A percentile compares a stretch with the other conserved stretches of the same genome.
These are phyloP conservation scores for Lepidocyrtoides sp. DNA, from an alignment of 2,888 invertebrate genomes.

Conservation along the genomic window DNA sequence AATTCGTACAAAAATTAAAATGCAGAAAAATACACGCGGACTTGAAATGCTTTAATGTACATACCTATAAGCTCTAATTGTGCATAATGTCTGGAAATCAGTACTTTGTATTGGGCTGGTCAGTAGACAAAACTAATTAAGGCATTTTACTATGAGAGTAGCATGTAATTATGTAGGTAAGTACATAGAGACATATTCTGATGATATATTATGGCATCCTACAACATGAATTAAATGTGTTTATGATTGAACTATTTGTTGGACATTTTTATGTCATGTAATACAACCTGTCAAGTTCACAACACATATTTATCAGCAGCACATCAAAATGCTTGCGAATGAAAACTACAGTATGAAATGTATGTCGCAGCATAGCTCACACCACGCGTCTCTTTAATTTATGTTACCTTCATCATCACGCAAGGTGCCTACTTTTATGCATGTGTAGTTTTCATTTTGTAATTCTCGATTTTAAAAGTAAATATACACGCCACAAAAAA, in stretches of 20 bases:
- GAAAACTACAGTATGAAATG: no score
- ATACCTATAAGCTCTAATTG: neutral
- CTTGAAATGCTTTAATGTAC: no score
- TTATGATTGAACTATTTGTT: conserved; percentile 40
- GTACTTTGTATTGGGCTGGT: neutral
- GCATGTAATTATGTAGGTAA: neutral
- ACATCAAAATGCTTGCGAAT: neutral
- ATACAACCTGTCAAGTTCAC: conserved; percentile 49
- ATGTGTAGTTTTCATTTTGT: no score
- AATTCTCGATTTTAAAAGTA: no score
- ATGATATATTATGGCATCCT: neutral
- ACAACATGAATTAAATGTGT: neutral
- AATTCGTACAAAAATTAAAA: neutral
- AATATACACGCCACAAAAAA: no score
- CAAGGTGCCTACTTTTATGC: no score
- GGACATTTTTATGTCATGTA: conserved; percentile 50
- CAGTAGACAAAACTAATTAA: neutral
- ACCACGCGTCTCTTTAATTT: neutral
- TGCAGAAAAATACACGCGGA: neutral
- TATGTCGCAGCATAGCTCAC: neutral
- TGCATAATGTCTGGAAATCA: conserved; percentile 21
- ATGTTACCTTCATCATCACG: no score
- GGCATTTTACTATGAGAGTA: neutral
- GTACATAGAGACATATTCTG: neutral
- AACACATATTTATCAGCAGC: neutral